Percentiles rank a stretch among this genome's conserved stretches.
phyloP scores from a whole-genome alignment of 2,797 vertebrate species.

The Martes flavigula region DNA sequence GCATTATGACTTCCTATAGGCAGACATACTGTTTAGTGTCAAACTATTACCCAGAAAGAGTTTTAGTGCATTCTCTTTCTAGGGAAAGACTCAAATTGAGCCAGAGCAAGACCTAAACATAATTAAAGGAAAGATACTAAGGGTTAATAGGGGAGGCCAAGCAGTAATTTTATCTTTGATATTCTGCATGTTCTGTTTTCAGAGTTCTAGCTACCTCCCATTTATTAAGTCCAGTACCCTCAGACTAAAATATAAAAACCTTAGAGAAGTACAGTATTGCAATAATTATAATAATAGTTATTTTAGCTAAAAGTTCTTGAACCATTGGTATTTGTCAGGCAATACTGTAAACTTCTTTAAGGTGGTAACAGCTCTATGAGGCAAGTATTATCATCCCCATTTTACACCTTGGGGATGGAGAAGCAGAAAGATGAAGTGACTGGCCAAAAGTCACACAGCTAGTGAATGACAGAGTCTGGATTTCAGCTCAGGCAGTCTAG shows the following conservation, averaged over 20 bases:
- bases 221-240: background rate
- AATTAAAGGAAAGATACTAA: background rate
- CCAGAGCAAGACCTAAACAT: background rate
- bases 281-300: background rate
- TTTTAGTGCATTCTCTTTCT: constrained; percentile 40
- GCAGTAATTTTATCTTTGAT: background rate
- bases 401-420: background rate
- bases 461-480: background rate
- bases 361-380: background rate
- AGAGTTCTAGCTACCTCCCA: background rate
- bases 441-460: background rate
- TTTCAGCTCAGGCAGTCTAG: background rate
- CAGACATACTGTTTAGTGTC: background rate
- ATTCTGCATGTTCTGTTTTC: background rate
- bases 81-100: constrained; percentile 26
- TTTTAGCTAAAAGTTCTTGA: background rate
- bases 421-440: background rate
- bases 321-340: background rate
- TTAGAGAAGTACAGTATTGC: background rate
- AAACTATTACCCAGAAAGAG: background rate
- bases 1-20: constrained; percentile 49
- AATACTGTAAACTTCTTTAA: background rate
- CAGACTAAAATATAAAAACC: background rate
- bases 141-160: background rate
- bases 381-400: background rate